Percentiles rank a stretch among this genome's conserved stretches.
These are phyloP conservation scores for Morpho helenor DNA, from an alignment of 2,888 invertebrate genomes.

Conservation along the genomic window DNA sequence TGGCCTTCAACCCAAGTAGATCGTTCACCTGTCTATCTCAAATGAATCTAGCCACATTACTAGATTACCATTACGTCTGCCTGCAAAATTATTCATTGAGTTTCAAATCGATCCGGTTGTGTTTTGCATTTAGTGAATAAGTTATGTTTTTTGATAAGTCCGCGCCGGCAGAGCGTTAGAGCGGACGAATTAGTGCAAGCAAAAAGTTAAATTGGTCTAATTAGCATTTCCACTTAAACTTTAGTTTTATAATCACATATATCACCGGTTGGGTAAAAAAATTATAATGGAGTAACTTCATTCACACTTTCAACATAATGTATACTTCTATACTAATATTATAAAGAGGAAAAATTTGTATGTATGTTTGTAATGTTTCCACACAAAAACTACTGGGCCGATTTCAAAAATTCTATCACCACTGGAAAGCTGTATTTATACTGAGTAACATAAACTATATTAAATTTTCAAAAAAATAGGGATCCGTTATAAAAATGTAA, in stretches of 20 bases:
- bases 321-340: no score
- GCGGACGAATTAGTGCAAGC: constrained; percentile 14
- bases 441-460: no score
- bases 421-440: no score
- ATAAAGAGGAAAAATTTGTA: no score
- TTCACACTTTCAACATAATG: not conserved
- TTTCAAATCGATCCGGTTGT: constrained; percentile 17
- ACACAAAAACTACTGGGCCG: no score
- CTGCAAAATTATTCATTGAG: constrained; percentile 21
- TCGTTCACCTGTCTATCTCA: constrained; percentile 63
- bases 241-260: constrained; percentile 2
- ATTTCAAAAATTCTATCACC: no score
- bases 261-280: not conserved
- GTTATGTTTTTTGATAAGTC: constrained; percentile 9
- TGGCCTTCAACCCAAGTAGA: constrained; percentile 69
- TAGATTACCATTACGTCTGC: constrained; percentile 31
- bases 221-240: constrained; percentile 13
- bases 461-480: no score
- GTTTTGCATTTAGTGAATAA: constrained; percentile 12
- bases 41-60: constrained; percentile 50
- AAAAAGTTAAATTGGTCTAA: constrained; percentile 16
- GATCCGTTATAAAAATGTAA: no score
- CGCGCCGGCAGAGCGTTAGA: constrained; percentile 12
- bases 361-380: no score
- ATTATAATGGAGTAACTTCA: constrained; percentile 1